A percentile compares a stretch with the other conserved stretches of the same genome.
phyloP scores from a whole-genome alignment of 2,888 invertebrate species.

The Chesias legatella region DNA sequence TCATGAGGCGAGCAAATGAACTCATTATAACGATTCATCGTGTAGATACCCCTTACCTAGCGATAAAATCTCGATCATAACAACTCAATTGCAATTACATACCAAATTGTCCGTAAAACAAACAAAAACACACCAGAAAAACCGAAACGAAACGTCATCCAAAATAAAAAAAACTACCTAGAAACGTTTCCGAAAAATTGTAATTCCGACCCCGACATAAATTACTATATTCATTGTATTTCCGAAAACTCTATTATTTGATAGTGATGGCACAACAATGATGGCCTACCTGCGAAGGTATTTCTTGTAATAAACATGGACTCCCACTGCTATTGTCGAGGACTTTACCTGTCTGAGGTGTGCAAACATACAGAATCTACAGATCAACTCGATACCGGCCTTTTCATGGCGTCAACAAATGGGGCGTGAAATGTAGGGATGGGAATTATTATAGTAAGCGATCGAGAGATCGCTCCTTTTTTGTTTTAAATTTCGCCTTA shows the following conservation, averaged over 20 bases:
- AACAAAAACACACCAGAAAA: conserved; percentile 62
- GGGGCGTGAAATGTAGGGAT: conserved; percentile 31
- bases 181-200: conserved; percentile 70
- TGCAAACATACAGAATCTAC: conserved; percentile 59
- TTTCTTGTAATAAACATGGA: conserved; percentile 67
- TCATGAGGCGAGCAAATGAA: conserved; percentile 69
- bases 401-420: conserved; percentile 29
- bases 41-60: conserved; percentile 31
- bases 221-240: conserved; percentile 75
- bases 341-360: conserved; percentile 72
- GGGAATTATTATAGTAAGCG: conserved; percentile 21
- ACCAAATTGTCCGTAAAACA: conserved; percentile 75
- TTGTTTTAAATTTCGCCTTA: conserved; percentile 12
- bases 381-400: conserved; percentile 37
- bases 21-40: conserved; percentile 49
- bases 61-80: conserved; percentile 48
- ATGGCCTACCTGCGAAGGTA: conserved; percentile 69
- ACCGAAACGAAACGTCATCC: conserved; percentile 64
- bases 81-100: conserved; percentile 46
- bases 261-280: conserved; percentile 65
- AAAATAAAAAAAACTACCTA: conserved; percentile 58
- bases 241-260: conserved; percentile 76
- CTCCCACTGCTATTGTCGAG: conserved; percentile 68
- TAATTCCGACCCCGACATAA: conserved; percentile 68
- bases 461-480: conserved; percentile 15